A percentile compares a stretch with the other conserved stretches of the same genome.
phyloP scores from a whole-genome alignment of 2,888 invertebrate genomes.

The Hydroisotoma schaefferi region DNA sequence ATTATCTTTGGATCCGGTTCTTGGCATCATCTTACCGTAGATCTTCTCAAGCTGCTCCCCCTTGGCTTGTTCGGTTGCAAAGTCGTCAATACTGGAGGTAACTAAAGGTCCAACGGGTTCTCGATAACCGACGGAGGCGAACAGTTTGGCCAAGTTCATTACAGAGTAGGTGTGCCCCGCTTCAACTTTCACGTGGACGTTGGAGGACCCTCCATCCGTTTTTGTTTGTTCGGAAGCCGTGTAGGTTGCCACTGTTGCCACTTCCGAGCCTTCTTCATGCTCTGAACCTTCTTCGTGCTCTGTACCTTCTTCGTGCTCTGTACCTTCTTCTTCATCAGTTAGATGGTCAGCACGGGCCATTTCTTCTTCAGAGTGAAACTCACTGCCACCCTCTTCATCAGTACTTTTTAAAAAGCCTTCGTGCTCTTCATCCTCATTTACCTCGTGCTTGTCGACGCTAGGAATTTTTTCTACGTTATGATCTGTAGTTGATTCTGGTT shows the following conservation, averaged over 20 bases:
- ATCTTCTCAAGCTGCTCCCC: slow-evolving; percentile 2
- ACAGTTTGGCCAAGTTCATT: slow-evolving; percentile 16
- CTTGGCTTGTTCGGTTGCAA: neutral
- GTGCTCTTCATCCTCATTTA: slow-evolving; percentile 6
- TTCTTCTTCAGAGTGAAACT: too few relatives aligned
- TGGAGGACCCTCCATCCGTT: too few relatives aligned
- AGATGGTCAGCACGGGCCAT: too few relatives aligned
- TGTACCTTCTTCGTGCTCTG: neutral
- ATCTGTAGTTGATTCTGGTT: neutral
- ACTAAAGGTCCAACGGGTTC: slow-evolving; percentile 9
- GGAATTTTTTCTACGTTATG: neutral
- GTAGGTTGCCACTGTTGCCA: too few relatives aligned
- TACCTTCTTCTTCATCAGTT: neutral
- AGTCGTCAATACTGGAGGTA: too few relatives aligned
- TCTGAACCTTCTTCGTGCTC: neutral
- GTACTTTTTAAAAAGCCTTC: slow-evolving; percentile 12
- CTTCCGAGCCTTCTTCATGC: neutral
- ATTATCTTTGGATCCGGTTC: neutral
- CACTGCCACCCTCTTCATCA: slow-evolving; percentile 8
- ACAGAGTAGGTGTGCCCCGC: slow-evolving; percentile 14
- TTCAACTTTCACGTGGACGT: too few relatives aligned
- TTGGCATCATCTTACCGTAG: slow-evolving; percentile 11
- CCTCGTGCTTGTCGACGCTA: neutral
- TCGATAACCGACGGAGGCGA: neutral
- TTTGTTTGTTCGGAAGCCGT: too few relatives aligned